Conservation (phyloP, 2,797 vertebrate species). For the Takifugu ocellatus region DNA sequence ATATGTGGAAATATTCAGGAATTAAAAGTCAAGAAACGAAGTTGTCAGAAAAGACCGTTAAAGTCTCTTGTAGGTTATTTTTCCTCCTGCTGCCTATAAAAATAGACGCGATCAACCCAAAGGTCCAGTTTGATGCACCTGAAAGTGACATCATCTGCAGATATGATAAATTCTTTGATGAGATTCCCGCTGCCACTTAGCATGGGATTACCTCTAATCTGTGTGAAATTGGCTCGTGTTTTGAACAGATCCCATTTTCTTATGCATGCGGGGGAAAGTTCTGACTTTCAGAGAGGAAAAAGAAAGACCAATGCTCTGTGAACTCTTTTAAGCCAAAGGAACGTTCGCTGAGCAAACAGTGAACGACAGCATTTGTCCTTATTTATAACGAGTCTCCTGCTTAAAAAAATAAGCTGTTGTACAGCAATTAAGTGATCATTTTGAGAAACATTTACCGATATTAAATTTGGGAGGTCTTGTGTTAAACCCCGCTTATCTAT, state of each 20-base stretch:
- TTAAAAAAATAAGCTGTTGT: too few relatives aligned
- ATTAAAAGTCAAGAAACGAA: slow-evolving; percentile 49
- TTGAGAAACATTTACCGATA: too few relatives aligned
- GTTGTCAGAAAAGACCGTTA: neutral
- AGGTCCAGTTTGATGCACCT: slow-evolving; percentile 16
- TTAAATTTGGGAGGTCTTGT: too few relatives aligned
- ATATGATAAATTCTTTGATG: slow-evolving; percentile 11
- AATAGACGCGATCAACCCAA: neutral
- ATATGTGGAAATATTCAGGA: slow-evolving; percentile 48
- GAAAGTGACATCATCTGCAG: slow-evolving; percentile 9
- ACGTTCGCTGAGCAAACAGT: too few relatives aligned
- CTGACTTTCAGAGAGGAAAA: slow-evolving; percentile 22
- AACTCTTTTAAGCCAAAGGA: neutral
- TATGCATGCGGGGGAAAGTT: slow-evolving; percentile 21
- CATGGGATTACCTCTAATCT: slow-evolving; percentile 32
- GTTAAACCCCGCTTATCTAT: too few relatives aligned
- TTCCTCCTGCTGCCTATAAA: too few relatives aligned
- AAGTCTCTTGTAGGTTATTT: neutral
- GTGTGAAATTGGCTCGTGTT: slow-evolving; percentile 26
- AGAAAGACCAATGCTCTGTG: neutral
- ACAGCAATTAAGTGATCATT: too few relatives aligned
- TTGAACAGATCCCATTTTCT: slow-evolving; percentile 30
- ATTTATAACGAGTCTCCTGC: too few relatives aligned
- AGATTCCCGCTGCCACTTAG: slow-evolving; percentile 16
- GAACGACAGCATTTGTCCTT: too few relatives aligned